Conservation (phyloP, 2,113 vertebrate genomes). For the Gila orcuttii region DNA sequence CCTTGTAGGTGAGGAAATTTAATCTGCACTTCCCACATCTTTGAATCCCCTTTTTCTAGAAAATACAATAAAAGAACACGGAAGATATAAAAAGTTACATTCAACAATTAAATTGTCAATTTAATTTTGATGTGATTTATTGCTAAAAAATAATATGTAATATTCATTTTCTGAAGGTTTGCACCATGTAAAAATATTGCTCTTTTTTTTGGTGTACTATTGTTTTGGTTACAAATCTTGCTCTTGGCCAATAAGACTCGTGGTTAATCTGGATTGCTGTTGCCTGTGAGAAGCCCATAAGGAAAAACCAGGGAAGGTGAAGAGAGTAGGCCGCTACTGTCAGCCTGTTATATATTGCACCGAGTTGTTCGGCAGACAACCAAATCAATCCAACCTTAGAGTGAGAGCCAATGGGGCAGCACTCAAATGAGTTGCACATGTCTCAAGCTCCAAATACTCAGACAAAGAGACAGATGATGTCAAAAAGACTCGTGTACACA, state of each 20-base stretch:
- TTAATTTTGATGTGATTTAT: background rate
- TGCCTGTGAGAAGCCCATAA: slow-evolving; percentile 54
- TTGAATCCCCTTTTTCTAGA: slow-evolving; percentile 93
- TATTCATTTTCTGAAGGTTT: no score
- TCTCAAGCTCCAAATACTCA: slow-evolving; percentile 36
- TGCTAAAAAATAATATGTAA: no score
- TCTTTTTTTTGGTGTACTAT: background rate
- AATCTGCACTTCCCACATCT: slow-evolving; percentile 95
- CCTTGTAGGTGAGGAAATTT: slow-evolving; percentile 94
- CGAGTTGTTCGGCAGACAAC: slow-evolving; percentile 59
- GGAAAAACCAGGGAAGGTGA: slow-evolving; percentile 38
- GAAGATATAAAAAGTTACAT: slow-evolving; percentile 7
- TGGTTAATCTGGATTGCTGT: slow-evolving; percentile 46
- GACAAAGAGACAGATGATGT: slow-evolving; percentile 47
- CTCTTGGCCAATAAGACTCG: background rate
- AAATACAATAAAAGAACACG: slow-evolving; percentile 1
- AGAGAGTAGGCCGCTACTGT: slow-evolving; percentile 54
- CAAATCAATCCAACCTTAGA: slow-evolving; percentile 65
- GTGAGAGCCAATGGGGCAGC: slow-evolving; percentile 56
- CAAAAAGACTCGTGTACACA: background rate
- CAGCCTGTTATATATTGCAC: slow-evolving; percentile 67
- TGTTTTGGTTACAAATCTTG: slow-evolving; percentile 27
- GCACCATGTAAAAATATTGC: no score
- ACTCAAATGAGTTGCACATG: slow-evolving; percentile 53
- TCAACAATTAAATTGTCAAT: background rate